Conservation (phyloP, 2,113 vertebrate genomes). For the Dolichotis patagonum region DNA sequence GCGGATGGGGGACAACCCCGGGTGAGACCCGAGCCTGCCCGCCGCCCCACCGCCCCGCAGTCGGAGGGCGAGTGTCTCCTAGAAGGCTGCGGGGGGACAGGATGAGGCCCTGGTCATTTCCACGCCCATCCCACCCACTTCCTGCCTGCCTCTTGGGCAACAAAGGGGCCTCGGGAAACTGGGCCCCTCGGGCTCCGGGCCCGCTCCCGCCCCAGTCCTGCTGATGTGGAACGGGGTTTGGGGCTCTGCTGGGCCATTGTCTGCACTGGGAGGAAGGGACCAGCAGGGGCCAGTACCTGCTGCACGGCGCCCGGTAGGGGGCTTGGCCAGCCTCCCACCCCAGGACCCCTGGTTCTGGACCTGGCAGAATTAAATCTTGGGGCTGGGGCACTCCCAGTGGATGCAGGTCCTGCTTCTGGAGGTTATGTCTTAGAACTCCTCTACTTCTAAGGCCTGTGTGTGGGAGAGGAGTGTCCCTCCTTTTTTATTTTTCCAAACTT, state of each 20-base stretch:
- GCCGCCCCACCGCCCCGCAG: background rate
- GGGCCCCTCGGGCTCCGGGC: constrained; percentile 49
- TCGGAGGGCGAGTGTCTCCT: background rate
- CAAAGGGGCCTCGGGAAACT: constrained; percentile 77
- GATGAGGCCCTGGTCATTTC: constrained; percentile 72
- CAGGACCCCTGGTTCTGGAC: background rate
- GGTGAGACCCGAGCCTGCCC: background rate
- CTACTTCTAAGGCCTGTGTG: background rate
- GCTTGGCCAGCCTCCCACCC: background rate
- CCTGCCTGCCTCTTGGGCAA: constrained; percentile 80
- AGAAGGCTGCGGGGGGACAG: constrained; percentile 51
- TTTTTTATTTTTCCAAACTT: constrained; percentile 62
- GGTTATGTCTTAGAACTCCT: constrained; percentile 48
- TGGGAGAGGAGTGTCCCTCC: background rate
- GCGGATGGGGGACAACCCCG: background rate
- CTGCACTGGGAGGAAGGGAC: constrained; percentile 63
- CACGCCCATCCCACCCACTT: constrained; percentile 81
- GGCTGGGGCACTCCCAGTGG: background rate
- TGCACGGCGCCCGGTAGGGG: background rate
- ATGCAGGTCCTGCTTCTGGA: constrained; percentile 20
- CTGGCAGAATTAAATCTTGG: background rate
- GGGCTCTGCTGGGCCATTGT: constrained; percentile 75
- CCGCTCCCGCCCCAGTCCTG: constrained; percentile 34
- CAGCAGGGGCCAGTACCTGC: background rate
- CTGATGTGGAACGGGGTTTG: constrained; percentile 30